Conservation (phyloP, 2,113 vertebrate species). For the Dermatemys mawii region DNA sequence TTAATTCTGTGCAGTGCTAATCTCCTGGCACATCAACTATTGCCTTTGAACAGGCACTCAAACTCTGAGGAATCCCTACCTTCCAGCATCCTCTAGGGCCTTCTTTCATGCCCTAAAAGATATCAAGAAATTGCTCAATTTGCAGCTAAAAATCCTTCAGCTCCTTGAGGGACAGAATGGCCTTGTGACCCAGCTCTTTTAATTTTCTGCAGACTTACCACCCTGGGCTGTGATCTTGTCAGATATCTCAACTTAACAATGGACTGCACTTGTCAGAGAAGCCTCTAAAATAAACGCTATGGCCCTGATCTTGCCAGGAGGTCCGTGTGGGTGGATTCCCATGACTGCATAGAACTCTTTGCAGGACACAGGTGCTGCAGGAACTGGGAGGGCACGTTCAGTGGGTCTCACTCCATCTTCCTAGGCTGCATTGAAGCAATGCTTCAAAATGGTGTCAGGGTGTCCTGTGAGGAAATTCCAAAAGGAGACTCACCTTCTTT, state of each 20-base stretch:
- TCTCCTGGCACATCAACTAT: not conserved
- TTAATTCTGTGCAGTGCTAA: not conserved
- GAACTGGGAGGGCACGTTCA: not conserved
- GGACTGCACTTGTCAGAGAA: not conserved
- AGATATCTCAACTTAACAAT: not conserved
- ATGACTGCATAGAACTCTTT: not conserved
- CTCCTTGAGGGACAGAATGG: not conserved
- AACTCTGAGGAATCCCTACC: not conserved
- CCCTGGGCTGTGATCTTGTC: not conserved
- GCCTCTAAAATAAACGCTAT: not conserved
- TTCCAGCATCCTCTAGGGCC: not conserved
- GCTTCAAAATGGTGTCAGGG: not conserved
- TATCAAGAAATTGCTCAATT: not conserved
- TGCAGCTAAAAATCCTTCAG: not conserved
- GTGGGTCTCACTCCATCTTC: not conserved
- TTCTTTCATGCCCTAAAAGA: not conserved
- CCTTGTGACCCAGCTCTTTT: not conserved
- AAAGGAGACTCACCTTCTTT: not conserved
- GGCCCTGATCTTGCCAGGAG: not conserved
- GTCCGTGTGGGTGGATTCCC: not conserved
- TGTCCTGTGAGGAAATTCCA: not conserved
- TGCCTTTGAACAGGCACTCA: not conserved
- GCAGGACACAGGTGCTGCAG: not conserved
- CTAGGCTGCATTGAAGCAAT: not conserved
- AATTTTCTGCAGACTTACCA: not conserved